A percentile compares a stretch with the other conserved stretches of the same genome.
These are phyloP conservation scores for Caenorhabditis sp. DNA, from an alignment of 2,888 invertebrate genomes.

Conservation along the genomic window DNA sequence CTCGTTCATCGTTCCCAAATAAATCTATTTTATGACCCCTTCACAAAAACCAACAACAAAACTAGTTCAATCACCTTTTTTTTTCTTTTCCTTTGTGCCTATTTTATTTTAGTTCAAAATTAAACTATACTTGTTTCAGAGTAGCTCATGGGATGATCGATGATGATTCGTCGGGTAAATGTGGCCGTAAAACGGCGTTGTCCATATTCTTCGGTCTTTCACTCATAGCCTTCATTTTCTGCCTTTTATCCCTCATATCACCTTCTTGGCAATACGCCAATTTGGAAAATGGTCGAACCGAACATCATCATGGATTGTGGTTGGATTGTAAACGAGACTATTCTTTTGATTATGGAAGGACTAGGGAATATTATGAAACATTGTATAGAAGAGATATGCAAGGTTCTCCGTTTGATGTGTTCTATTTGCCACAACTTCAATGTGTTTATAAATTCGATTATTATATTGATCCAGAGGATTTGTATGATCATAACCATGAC, in stretches of 20 bases:
- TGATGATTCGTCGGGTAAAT: slow-evolving; percentile 40
- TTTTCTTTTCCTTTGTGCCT: too few relatives aligned
- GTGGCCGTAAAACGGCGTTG: slow-evolving; percentile 51
- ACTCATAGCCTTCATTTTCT: slow-evolving; percentile 62
- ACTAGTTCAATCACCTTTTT: too few relatives aligned
- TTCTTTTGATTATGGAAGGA: slow-evolving; percentile 68
- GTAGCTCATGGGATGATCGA: slow-evolving; percentile 46
- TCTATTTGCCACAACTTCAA: slow-evolving; percentile 65
- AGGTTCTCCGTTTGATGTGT: slow-evolving; percentile 67
- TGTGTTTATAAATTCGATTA: slow-evolving; percentile 71
- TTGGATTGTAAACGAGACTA: slow-evolving; percentile 70
- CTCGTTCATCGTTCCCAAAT: too few relatives aligned
- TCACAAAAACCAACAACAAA: too few relatives aligned
- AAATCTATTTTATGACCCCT: too few relatives aligned
- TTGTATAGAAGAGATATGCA: slow-evolving; percentile 63
- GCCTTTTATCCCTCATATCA: slow-evolving; percentile 61
- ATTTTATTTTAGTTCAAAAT: too few relatives aligned
- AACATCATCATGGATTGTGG: slow-evolving; percentile 70
- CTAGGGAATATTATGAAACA: slow-evolving; percentile 69
- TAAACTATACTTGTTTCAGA: slow-evolving; percentile 1
- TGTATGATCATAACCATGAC: slow-evolving; percentile 70
- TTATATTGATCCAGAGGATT: slow-evolving; percentile 69
- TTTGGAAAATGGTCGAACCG: slow-evolving; percentile 69
- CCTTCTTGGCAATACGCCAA: slow-evolving; percentile 69
- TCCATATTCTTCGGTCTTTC: slow-evolving; percentile 60